Conservation (phyloP, 2,797 vertebrate genomes). For the Protonibea diacanthus region DNA sequence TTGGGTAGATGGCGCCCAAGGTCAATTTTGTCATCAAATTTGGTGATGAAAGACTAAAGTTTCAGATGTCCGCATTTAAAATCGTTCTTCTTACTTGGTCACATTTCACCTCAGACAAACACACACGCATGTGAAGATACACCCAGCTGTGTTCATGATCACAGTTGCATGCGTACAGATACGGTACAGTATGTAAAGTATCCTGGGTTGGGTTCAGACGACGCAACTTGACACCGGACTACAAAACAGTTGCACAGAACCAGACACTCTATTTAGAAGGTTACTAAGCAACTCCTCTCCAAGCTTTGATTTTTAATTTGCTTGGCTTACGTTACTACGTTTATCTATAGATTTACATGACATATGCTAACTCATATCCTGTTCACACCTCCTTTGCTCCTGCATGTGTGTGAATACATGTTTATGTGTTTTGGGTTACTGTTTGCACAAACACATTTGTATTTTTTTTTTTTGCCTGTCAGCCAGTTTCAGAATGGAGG, state of each 20-base stretch:
- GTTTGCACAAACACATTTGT: background rate
- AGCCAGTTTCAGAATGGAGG: background rate
- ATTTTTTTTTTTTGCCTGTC: slow-evolving; percentile 6
- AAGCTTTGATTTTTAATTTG: slow-evolving; percentile 60
- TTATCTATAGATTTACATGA: slow-evolving; percentile 56
- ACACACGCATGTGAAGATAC: slow-evolving; percentile 15
- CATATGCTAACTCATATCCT: slow-evolving; percentile 45
- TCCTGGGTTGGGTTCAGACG: slow-evolving; percentile 54
- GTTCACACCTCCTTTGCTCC: slow-evolving; percentile 56
- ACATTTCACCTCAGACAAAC: background rate
- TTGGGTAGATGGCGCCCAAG: background rate
- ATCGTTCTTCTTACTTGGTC: background rate
- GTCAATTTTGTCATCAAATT: background rate
- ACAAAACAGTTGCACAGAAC: slow-evolving; percentile 58
- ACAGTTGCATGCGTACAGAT: slow-evolving; percentile 15
- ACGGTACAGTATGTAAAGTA: slow-evolving; percentile 68
- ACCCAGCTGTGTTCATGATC: slow-evolving; percentile 44
- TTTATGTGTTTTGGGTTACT: background rate
- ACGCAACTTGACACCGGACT: slow-evolving; percentile 64
- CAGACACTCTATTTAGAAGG: slow-evolving; percentile 67
- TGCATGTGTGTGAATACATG: slow-evolving; percentile 9
- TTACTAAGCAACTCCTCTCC: slow-evolving; percentile 59
- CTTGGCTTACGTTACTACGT: slow-evolving; percentile 14
- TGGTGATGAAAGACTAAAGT: background rate
- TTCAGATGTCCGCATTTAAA: background rate